A percentile compares a stretch with the other conserved stretches of the same genome.
These are phyloP conservation scores for Tanaodytes sp. DNA, from an alignment of 2,888 invertebrate species.

Conservation along the genomic window DNA sequence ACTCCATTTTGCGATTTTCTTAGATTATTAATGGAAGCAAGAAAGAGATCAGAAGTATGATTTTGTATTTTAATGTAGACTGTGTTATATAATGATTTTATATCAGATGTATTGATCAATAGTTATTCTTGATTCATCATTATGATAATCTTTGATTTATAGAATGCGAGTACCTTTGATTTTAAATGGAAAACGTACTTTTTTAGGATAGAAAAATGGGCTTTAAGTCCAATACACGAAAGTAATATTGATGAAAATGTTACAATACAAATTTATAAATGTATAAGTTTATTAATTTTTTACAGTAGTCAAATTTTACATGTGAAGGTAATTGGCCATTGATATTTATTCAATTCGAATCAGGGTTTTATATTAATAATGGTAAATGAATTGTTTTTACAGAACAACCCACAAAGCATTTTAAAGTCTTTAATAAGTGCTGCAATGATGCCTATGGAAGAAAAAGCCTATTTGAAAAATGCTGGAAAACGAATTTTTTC, in stretches of 20 bases:
- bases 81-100: too few relatives aligned
- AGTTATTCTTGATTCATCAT: too few relatives aligned
- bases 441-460: constrained; percentile 64
- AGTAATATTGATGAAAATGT: constrained; percentile 64
- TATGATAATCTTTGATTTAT: constrained; percentile 54
- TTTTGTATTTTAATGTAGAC: too few relatives aligned
- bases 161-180: constrained; percentile 60
- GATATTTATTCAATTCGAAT: too few relatives aligned
- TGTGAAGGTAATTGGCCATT: constrained; percentile 66
- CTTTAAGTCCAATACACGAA: constrained; percentile 62
- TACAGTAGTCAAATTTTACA: constrained; percentile 66
- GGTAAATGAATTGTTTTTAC: constrained; percentile 34
- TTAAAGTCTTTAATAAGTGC: constrained; percentile 62
- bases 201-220: constrained; percentile 69
- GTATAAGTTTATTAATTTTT: constrained; percentile 66
- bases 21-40: constrained; percentile 59
- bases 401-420: constrained; percentile 68
- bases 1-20: constrained; percentile 65
- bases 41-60: too few relatives aligned
- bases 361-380: constrained; percentile 3
- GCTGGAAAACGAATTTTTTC: constrained; percentile 67
- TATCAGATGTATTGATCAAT: too few relatives aligned
- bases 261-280: constrained; percentile 65
- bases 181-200: constrained; percentile 62
- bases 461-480: constrained; percentile 58